These are phyloP conservation scores for Lethrus apterus DNA, from an alignment of 1,140 invertebrate species.

Conservation along the genomic window DNA sequence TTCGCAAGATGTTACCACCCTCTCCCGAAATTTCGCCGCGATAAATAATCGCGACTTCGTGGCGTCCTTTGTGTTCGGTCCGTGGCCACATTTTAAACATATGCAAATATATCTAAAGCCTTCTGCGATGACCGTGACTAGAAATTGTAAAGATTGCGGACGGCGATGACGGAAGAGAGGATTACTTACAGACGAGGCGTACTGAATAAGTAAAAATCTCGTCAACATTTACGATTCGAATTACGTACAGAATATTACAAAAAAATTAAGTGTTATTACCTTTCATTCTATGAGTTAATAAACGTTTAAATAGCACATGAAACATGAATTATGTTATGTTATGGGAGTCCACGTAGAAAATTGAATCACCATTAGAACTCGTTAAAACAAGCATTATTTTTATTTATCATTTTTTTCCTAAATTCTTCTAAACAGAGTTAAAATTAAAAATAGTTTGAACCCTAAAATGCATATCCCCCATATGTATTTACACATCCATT, in stretches of 20 bases:
- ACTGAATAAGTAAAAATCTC: slow-evolving; percentile 8
- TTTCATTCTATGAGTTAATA: too few relatives aligned
- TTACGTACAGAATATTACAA: neutral
- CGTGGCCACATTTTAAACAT: slow-evolving; percentile 40
- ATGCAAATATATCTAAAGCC: slow-evolving; percentile 37
- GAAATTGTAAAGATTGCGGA: slow-evolving; percentile 21
- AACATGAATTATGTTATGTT: too few relatives aligned
- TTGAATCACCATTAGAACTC: too few relatives aligned
- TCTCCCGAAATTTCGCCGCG: slow-evolving; percentile 20
- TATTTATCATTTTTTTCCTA: too few relatives aligned
- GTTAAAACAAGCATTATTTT: too few relatives aligned
- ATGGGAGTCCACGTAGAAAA: too few relatives aligned
- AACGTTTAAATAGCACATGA: too few relatives aligned
- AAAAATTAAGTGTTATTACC: too few relatives aligned
- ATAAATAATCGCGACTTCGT: slow-evolving; percentile 41
- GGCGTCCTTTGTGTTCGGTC: slow-evolving; percentile 36
- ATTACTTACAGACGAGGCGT: slow-evolving; percentile 17
- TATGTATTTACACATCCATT: too few relatives aligned
- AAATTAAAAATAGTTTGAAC: too few relatives aligned
- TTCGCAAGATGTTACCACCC: slow-evolving; percentile 27
- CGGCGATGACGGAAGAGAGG: slow-evolving; percentile 15
- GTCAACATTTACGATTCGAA: neutral
- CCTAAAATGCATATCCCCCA: too few relatives aligned
- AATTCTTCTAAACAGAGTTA: too few relatives aligned
- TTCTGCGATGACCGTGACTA: slow-evolving; percentile 21